Base-by-base conservation (phyloP, 2,113 vertebrate species). In the Zootoca vivipara region DNA sequence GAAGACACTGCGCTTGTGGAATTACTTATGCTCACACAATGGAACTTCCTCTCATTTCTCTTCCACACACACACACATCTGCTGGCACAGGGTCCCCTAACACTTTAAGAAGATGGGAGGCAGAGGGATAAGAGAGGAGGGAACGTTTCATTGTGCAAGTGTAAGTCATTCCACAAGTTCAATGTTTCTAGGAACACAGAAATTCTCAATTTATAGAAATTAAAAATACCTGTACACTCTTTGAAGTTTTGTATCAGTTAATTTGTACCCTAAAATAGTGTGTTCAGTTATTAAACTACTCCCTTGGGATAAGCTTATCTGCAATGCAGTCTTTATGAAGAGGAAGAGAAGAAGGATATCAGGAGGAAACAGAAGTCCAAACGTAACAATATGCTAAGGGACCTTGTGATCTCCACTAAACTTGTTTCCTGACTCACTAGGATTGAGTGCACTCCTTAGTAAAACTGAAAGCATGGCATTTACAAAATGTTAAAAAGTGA, bases 331-430 rank as follows among this genome's bases (percentile, higher is more conserved):
- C 52, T 89, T 16, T 79, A 1, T 6, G 8, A 10, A 90, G 83
- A 18, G 35, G 24, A 82, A 22, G 15, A 28, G 79, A 82, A 92
- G 86, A 86, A 77, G 35, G 15, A 7, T 4, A 81, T 12, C 1
- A 74, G 88, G 40, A 86, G 89, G 92, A 91, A 88, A 46, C 65
- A 33, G 77, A 92, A 88, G 35, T 35, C 75, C 62, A 91, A 67
- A n/a, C 22, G 12, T 20, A 91, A 94, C 16, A 74, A 74, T 75
- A 75, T 64, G 65, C 33, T 58, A 78, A 89, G 81, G 40, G 40
- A 79, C 10, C 64, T 92, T 46, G 90, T 1, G 2, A 78, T 0
- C 3, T 62, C 83, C 28, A 83, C 26, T 89, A 1, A 4, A 13
- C 0, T 67, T 69, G 74, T 40, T 88, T 82, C 62, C 86, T 81